Percentiles rank a stretch among this genome's conserved stretches.
These are phyloP conservation scores for Gastracanthus pulcherrimus DNA, from an alignment of 2,888 invertebrate species.

Conservation along the genomic window DNA sequence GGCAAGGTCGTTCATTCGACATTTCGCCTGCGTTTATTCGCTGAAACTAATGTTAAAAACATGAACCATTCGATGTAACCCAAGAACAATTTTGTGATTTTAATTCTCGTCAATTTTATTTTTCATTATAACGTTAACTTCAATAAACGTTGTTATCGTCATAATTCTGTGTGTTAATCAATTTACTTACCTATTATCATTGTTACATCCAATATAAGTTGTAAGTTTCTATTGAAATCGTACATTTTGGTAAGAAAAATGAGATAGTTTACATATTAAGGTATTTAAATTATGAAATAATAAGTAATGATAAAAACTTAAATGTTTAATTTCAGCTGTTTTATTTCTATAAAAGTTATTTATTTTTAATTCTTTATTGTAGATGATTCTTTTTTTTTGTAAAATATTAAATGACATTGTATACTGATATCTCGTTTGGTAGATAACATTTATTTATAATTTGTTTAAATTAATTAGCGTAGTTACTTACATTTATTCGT, in stretches of 20 bases:
- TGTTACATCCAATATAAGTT: too few relatives aligned
- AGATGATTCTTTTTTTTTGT: not conserved
- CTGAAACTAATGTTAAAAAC: constrained; percentile 47
- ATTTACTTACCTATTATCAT: too few relatives aligned
- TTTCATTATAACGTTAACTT: constrained; percentile 67
- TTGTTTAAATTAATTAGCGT: constrained; percentile 19
- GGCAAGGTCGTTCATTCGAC: not conserved
- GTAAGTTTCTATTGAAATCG: not conserved
- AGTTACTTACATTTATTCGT: constrained; percentile 21
- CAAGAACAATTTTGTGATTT: constrained; percentile 55
- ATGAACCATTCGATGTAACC: constrained; percentile 19
- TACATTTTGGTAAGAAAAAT: not conserved
- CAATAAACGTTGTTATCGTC: constrained; percentile 71
- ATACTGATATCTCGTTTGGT: not conserved
- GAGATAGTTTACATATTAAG: not conserved
- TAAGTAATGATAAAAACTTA: not conserved
- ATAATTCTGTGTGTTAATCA: constrained; percentile 36
- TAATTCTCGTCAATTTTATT: constrained; percentile 64
- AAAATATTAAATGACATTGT: not conserved
- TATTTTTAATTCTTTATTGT: not conserved
- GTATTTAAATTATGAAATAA: not conserved
- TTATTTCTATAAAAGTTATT: not conserved
- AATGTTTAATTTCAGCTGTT: not conserved
- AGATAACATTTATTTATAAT: constrained; percentile 11
- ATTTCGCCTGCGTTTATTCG: constrained; percentile 53